Base-by-base conservation (phyloP, 2,797 vertebrate species). In the Carapus acus region DNA sequence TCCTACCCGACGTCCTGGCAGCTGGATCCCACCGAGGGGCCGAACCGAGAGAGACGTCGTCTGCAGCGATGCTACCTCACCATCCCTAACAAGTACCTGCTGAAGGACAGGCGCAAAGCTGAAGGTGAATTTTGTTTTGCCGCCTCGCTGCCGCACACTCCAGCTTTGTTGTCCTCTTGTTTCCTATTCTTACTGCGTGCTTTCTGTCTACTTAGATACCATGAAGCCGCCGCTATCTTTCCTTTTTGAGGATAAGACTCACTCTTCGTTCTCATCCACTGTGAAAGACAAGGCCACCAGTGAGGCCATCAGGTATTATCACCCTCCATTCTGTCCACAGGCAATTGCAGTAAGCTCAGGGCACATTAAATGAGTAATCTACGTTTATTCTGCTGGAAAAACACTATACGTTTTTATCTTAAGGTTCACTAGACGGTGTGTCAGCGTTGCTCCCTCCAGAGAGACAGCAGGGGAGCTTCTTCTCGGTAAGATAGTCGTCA, bases 231-330 rank as follows among this genome's bases (percentile, higher is more conserved):
- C 94, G 0, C 84, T 99, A 37, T 91, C 91, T 33, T 99, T 94
- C 40, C 84, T 99, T 24, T 96, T 97, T 82, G 96, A 98, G 82
- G 96, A 99, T 67, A 96, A 96, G 86, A 96, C 92, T 8, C 92
- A 94, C 85, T 97, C 93, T 54, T 98, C 93, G 57, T 94, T 95
- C 76, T 98, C 95, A 41, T 98, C 96, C 45, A 97, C 94, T 16
- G 96, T 99, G 54, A 98, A 99, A 82, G 96, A 99, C 81, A 98
- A 98, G 91, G 96, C 96, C 74, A 97, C 96, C 58, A 97, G 94
- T 78, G 96, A 99, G 78, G 87, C 90, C 54, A 99, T 98, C 87
- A 94, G 95, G 96, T 97, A 86, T 37, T 16, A 41, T 17, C 15
- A 18, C 17, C 6, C 17, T 38, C 3, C 3, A 18, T 9, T 49